phyloP scores from a whole-genome alignment of 2,113 vertebrate species.

The Pseudonaja textilis region DNA sequence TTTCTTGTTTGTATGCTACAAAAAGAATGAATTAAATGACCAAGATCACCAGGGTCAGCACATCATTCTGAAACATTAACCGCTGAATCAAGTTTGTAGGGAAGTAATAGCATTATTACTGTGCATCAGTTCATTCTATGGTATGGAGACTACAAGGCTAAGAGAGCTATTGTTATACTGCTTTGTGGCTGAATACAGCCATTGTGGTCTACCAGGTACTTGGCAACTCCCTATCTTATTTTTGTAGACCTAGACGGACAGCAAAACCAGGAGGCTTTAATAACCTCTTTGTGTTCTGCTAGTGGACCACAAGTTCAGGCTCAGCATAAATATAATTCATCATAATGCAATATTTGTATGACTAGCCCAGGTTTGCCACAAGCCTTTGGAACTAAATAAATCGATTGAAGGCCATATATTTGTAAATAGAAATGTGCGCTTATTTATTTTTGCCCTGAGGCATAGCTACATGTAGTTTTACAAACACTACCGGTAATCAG shows the following conservation, averaged over 20 bases:
- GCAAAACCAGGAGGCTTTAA: neutral
- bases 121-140: slow-evolving; percentile 24
- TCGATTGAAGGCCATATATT: neutral
- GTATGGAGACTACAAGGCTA: slow-evolving; percentile 30
- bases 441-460: slow-evolving; percentile 38
- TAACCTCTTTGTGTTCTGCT: neutral
- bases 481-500: neutral
- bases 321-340: neutral
- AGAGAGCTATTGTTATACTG: slow-evolving; percentile 55
- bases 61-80: slow-evolving; percentile 55
- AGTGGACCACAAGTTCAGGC: neutral
- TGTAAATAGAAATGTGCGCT: slow-evolving; percentile 31
- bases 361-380: neutral
- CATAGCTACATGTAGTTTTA: slow-evolving; percentile 17
- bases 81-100: slow-evolving; percentile 44
- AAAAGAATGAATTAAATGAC: slow-evolving; percentile 36
- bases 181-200: neutral
- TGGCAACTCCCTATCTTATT: neutral
- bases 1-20: slow-evolving; percentile 38
- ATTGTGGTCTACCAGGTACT: neutral
- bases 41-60: slow-evolving; percentile 43
- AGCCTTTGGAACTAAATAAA: neutral
- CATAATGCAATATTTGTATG: neutral
- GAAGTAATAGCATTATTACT: slow-evolving; percentile 30
- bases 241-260: neutral